Evolutionary conservation across 1,140 invertebrate species (phyloP).

Genomic region (Zaprionus ornatus): DNA sequence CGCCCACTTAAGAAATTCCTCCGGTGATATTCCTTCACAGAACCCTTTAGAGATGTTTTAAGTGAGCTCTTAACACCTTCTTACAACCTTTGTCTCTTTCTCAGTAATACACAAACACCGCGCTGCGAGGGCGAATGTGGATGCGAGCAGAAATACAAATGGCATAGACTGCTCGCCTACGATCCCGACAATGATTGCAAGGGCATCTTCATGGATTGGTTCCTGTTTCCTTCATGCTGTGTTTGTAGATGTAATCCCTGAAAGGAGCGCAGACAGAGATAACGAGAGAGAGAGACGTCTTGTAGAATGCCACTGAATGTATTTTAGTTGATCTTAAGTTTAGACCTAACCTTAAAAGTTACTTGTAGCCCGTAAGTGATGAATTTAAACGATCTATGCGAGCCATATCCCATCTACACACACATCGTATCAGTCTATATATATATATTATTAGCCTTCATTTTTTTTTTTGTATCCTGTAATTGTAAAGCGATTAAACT

Average conservation of each 20-base stretch:
- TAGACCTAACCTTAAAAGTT: slow-evolving; percentile 47
- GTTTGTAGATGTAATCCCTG: slow-evolving; percentile 92
- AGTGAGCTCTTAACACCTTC: neutral
- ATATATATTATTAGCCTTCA: slow-evolving; percentile 62
- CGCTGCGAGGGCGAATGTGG: slow-evolving; percentile 93
- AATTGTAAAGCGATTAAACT: slow-evolving; percentile 67
- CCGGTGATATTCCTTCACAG: no score
- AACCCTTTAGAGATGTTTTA: no score
- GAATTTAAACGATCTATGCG: slow-evolving; percentile 49
- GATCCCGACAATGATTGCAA: slow-evolving; percentile 97
- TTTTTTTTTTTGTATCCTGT: slow-evolving; percentile 69
- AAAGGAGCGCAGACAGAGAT: slow-evolving; percentile 10
- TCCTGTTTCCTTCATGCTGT: slow-evolving; percentile 96
- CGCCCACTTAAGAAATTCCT: no score
- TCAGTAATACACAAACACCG: slow-evolving; percentile 90
- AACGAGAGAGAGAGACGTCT: slow-evolving; percentile 37
- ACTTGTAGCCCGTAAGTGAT: slow-evolving; percentile 38
- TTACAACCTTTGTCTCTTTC: neutral
- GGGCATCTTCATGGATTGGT: slow-evolving; percentile 98
- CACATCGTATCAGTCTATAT: slow-evolving; percentile 24
- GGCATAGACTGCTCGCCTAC: slow-evolving; percentile 94
- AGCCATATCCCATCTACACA: slow-evolving; percentile 66
- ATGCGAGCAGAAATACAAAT: slow-evolving; percentile 96
- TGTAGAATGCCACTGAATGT: slow-evolving; percentile 77
- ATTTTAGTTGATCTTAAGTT: slow-evolving; percentile 78